Evolutionary conservation across 1,140 invertebrate genomes (phyloP).

Genomic region (Polypedilum vanderplanki): DNA sequence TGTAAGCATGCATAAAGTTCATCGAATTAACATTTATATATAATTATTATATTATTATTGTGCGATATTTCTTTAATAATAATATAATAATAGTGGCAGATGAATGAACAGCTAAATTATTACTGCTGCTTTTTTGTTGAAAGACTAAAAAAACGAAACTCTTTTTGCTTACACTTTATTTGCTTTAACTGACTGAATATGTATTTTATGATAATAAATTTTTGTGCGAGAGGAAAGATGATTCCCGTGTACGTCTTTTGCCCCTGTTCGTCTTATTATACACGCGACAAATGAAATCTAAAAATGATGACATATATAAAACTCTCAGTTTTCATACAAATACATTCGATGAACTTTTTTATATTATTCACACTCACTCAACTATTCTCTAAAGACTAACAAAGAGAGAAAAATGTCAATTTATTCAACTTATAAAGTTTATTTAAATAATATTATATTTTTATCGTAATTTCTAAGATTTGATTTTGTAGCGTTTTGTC

Average conservation of each 20-base stretch:
- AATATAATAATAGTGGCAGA: no score
- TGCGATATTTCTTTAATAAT: neutral
- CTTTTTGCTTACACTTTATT: no score
- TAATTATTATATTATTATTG: neutral
- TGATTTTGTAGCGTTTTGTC: neutral
- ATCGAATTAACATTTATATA: constrained; percentile 9
- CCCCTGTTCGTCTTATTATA: neutral
- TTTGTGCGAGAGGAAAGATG: neutral
- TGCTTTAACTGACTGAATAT: no score
- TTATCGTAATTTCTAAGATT: neutral
- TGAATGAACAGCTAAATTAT: no score
- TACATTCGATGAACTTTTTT: no score
- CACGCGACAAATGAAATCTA: neutral
- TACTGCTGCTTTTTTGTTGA: no score
- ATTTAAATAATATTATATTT: neutral
- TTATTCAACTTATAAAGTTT: constrained; percentile 15
- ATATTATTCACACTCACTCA: neutral
- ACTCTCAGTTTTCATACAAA: no score
- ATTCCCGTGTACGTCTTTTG: neutral
- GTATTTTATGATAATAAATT: no score
- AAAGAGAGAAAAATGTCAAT: constrained; percentile 26
- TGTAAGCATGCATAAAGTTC: neutral
- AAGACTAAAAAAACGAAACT: no score
- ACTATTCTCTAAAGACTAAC: constrained; percentile 8
- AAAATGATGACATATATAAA: neutral